Evolutionary conservation across 2,888 invertebrate genomes (phyloP), one percentile per base, ranked within the genome.

Genomic region (Rhagonycha lutea): DNA sequence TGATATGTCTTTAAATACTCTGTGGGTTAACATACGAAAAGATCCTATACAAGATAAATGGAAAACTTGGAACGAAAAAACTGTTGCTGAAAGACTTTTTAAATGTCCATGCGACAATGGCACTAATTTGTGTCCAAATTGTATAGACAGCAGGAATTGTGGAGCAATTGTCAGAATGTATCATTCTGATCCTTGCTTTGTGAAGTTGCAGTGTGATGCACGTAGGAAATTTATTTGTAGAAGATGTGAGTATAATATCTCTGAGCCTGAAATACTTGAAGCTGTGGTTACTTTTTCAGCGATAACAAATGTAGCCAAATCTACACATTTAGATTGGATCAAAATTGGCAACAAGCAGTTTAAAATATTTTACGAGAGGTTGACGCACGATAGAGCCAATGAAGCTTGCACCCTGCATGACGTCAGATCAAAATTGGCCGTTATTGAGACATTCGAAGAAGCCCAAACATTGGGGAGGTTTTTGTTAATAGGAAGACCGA

Each of bases 401-500:
- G 60, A 14, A 60, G 68, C 68, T 3, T 72, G 72, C 29, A 28
- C 61, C 7, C 0, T 28, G 5, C n/a, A 72, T 9, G 62, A 72
- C 7, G 1, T n/a, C 0, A 26, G 11, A 18, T 24, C 72, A 28
- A 68, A 14, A 18, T 47, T 68, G 8, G 68, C 72, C 14, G 23
- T 68, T 0, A 26, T 72, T 3, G 68, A 61, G 12, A 61, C 28
- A 2, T 61, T 4, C 4, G 11, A 11, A 61, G 68, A 61, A n/a
- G 72, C 68, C 0, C 28, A 68, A 5, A 12, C 18, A 4, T 14
- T 72, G 18, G 72, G 68, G 9, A 26, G 72, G 10, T 72, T 61
- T 5, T 23, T 72, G 8, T 29, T 72, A 29, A 9, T 72, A 18
- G 72, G 72, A 12, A 26, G 72, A 60, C 72, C 72, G n/a, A 68